Evolutionary conservation across 2,797 vertebrate species (phyloP).

Genomic region (Eulemur albifrons): DNA sequence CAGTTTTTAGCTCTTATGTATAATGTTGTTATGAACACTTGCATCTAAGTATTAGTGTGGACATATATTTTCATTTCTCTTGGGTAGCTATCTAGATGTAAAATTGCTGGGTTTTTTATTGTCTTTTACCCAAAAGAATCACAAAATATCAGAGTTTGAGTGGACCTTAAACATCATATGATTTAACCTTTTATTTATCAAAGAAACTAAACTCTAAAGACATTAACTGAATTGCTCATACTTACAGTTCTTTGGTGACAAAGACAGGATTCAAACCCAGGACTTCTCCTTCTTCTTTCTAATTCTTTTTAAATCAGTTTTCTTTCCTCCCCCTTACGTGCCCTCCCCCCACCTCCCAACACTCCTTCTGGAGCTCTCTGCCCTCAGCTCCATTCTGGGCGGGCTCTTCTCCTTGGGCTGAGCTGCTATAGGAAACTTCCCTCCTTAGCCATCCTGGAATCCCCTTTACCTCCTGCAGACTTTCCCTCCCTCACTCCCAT

Average conservation of each 20-base stretch:
- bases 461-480: background rate
- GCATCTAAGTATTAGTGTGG: background rate
- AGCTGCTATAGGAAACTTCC: background rate
- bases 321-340: background rate
- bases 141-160: background rate
- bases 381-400: background rate
- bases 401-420: background rate
- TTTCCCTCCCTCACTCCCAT: background rate
- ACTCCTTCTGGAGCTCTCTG: background rate
- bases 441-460: too few relatives aligned
- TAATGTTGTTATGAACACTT: background rate
- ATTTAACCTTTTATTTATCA: background rate
- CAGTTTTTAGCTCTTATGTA: background rate
- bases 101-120: background rate
- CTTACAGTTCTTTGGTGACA: background rate
- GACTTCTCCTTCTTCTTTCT: background rate
- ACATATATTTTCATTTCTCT: background rate
- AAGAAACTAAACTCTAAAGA: constrained; percentile 19
- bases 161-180: background rate
- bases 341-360: too few relatives aligned
- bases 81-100: background rate
- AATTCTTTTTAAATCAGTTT: background rate
- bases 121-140: background rate
- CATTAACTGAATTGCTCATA: background rate
- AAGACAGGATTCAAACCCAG: background rate